Percentiles rank a stretch among this genome's conserved stretches.
phyloP scores from a whole-genome alignment of 2,113 vertebrate species.

The Setophaga coronata region DNA sequence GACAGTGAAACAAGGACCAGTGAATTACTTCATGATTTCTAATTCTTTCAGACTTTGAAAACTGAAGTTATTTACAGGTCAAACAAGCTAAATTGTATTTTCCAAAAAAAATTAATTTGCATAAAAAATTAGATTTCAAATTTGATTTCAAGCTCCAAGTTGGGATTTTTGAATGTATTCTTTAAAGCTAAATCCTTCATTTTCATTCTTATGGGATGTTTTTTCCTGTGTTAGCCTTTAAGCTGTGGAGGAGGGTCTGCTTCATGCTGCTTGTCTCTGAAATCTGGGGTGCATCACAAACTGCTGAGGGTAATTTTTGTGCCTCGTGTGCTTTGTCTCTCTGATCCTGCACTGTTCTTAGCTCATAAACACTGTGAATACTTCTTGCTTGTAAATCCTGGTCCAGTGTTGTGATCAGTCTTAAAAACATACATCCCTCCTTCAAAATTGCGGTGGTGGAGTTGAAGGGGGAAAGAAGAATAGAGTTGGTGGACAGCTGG shows the following conservation, averaged over 20 bases:
- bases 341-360: not conserved
- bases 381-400: not conserved
- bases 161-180: not conserved
- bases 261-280: not conserved
- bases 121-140: not conserved
- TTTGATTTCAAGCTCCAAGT: not conserved
- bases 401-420: fast-evolving
- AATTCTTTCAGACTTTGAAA: not conserved
- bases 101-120: not conserved
- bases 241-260: not conserved
- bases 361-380: fast-evolving
- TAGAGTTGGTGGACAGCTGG: not conserved
- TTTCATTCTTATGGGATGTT: not conserved
- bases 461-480: not conserved
- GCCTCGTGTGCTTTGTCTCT: not conserved
- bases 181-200: not conserved
- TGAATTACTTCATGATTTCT: not conserved
- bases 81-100: not conserved
- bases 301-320: not conserved
- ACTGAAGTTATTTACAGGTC: not conserved
- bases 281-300: not conserved
- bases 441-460: not conserved
- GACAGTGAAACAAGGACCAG: not conserved
- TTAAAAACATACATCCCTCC: fast-evolving
- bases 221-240: not conserved